Percentiles rank a stretch among this genome's conserved stretches.
Evolutionary conservation across 2,797 vertebrate genomes (phyloP).

Genomic region (Pangasius djambal): DNA sequence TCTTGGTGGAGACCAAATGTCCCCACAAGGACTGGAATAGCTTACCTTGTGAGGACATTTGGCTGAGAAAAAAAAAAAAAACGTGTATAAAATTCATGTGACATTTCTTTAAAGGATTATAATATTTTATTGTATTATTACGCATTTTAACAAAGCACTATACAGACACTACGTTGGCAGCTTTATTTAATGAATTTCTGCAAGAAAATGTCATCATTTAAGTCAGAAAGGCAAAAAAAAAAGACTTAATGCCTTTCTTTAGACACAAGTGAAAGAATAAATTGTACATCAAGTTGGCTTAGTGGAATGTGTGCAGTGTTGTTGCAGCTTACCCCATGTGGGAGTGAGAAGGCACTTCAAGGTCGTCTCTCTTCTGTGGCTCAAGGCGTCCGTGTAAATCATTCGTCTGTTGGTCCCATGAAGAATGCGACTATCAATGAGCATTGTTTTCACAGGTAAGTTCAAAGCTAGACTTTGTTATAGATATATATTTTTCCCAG

Average conservation of each 20-base stretch:
- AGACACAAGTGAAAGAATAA: background rate
- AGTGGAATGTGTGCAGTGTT: background rate
- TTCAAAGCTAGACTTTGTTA: background rate
- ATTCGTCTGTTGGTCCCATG: background rate
- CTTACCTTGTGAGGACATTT: no score
- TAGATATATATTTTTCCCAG: background rate
- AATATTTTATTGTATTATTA: background rate
- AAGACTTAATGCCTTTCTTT: background rate
- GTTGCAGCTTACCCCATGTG: background rate
- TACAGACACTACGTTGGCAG: background rate
- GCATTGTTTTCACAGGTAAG: background rate
- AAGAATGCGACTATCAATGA: background rate
- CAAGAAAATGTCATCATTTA: background rate
- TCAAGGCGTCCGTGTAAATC: background rate
- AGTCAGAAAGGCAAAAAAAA: background rate
- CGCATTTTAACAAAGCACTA: background rate
- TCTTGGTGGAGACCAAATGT: no score
- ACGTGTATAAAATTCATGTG: no score
- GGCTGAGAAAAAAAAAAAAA: no score
- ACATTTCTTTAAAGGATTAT: no score
- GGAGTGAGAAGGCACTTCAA: constrained; percentile 10
- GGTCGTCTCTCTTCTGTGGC: background rate
- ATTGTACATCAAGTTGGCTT: background rate
- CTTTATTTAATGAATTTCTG: background rate
- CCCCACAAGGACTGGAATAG: no score